phyloP scores from a whole-genome alignment of 1,140 invertebrate genomes.

The Papilio polyxenes region DNA sequence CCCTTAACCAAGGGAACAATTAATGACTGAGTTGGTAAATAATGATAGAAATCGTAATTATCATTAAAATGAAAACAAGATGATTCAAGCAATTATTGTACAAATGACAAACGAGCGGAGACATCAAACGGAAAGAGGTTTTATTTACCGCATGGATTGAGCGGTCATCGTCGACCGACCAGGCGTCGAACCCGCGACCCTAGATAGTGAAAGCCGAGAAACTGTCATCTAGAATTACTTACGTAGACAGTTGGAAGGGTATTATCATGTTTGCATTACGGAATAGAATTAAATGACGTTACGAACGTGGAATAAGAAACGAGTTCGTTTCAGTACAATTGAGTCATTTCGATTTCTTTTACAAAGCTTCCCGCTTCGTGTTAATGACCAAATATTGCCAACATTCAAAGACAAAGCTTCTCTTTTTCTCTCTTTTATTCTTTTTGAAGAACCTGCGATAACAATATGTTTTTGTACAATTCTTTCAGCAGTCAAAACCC shows the following conservation, averaged over 20 bases:
- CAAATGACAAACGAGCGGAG: conserved; percentile 17
- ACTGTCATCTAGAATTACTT: conserved; percentile 60
- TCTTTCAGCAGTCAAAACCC: background rate
- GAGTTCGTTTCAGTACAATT: background rate
- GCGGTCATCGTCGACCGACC: conserved; percentile 48
- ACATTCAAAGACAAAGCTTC: too few species aligned
- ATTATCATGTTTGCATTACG: conserved; percentile 36
- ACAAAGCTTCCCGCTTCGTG: background rate
- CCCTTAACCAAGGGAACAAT: too few species aligned
- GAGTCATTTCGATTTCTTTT: conserved; percentile 12
- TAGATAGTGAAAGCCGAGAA: conserved; percentile 62
- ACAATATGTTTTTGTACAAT: background rate
- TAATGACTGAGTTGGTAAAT: background rate
- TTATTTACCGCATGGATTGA: conserved; percentile 52
- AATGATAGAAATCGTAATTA: background rate
- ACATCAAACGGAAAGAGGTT: conserved; percentile 35
- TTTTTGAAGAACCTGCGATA: background rate
- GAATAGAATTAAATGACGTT: conserved; percentile 24
- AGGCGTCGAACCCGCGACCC: conserved; percentile 64
- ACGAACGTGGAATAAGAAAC: background rate
- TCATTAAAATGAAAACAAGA: conserved; percentile 16
- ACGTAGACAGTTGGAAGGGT: conserved; percentile 46
- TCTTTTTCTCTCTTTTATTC: background rate
- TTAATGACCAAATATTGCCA: too few species aligned
- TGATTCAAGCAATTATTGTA: conserved; percentile 12